Evolutionary conservation across 1,140 invertebrate species (phyloP), one percentile per base, ranked within the genome.

Genomic region (Aphelinus atriplicis): DNA sequence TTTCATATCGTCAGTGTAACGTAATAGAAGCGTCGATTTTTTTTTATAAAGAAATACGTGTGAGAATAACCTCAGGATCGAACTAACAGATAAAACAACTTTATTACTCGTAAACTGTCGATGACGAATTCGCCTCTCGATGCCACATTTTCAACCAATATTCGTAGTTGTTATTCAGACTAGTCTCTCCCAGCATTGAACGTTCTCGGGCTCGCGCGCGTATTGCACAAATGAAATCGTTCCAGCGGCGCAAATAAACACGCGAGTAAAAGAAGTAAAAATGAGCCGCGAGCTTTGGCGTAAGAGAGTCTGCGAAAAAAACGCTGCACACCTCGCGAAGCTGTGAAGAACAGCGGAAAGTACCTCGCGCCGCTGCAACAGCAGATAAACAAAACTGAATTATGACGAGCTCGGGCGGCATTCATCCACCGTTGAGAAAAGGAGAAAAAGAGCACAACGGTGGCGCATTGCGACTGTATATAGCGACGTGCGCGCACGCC

Each of bases 381-480:
- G 9, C 60, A 7, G 42, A 63, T 68, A 70, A 75, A 75, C 64
- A 70, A 75, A 75, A 70, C 57, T 69, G 10, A 75, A 75, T 70
- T 69, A 64, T 51, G 10, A 51, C 7, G 2, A 10, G n/a, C 4
- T 43, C 62, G n/a, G 3, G 45, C 10, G 45, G 61, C 10, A 62
- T 42, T 5, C 4, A 1, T 2, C 3, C 26, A 26, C 26, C 26
- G 26, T 26, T 0, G 26, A 26, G 3, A 7, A 60, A 60, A 42
- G 26, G 1, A 61, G 61, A 61, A 26, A 26, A 45, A 51, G 43
- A 63, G 58, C 58, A 53, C 10, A 3, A 48, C 2, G 26, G 26
- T 26, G 26, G 26, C 10, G 43, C 55, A 42, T 71, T 55, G 60
- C 47, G 61, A 71, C 3, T 1, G 26, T 26, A 26, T 26, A 26